Conservation (phyloP, 2,888 invertebrate genomes). For the Thymelicus acteon region DNA sequence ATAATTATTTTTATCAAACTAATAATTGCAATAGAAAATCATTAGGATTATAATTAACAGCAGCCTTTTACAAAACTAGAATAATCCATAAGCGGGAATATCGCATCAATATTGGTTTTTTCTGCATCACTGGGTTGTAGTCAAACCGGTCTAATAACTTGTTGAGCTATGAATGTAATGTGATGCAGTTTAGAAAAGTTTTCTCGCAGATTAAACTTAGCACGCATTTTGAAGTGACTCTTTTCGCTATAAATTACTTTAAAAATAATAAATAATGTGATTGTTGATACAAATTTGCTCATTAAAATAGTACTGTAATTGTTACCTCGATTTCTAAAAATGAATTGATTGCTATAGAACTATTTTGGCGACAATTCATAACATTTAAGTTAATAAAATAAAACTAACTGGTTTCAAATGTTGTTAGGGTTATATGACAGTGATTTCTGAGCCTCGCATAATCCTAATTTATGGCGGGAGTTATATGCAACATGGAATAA, state of each 20-base stretch:
- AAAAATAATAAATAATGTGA: neutral
- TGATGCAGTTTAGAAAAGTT: slow-evolving; percentile 23
- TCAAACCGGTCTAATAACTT: slow-evolving; percentile 34
- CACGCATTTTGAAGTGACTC: neutral
- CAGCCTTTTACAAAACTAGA: slow-evolving; percentile 31
- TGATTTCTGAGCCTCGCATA: slow-evolving; percentile 36
- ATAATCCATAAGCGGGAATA: slow-evolving; percentile 8
- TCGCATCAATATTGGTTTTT: slow-evolving; percentile 30
- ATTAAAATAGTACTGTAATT: neutral
- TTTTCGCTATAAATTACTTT: neutral
- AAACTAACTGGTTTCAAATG: neutral
- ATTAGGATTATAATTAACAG: neutral
- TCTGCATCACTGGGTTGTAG: slow-evolving; percentile 33
- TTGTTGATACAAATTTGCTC: neutral
- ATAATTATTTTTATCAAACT: neutral
- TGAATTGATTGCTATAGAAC: no score
- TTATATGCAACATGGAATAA: slow-evolving; percentile 26
- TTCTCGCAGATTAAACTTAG: slow-evolving; percentile 24
- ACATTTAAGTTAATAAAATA: neutral
- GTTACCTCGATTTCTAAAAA: no score
- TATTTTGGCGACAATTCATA: neutral
- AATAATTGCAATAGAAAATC: neutral
- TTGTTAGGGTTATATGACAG: slow-evolving; percentile 37
- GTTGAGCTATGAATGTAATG: slow-evolving; percentile 17
- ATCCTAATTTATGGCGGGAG: slow-evolving; percentile 40